Conservation (phyloP, 1,140 invertebrate genomes). For the Aphelinus atriplicis region DNA sequence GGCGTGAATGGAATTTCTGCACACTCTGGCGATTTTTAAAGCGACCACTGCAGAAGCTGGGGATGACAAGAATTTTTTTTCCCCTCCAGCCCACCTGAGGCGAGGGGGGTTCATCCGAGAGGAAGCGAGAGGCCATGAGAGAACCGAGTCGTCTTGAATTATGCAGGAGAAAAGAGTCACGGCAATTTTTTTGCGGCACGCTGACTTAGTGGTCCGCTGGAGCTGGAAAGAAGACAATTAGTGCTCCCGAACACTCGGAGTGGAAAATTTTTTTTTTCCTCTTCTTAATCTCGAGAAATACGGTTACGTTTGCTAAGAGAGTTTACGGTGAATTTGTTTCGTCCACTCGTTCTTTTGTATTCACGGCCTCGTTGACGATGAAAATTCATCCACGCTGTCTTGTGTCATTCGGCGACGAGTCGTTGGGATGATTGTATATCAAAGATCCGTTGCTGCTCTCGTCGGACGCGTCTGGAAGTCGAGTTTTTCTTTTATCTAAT, state of each 20-base stretch:
- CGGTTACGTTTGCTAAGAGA: too few relatives aligned
- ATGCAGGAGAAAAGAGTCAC: background rate
- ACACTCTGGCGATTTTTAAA: slow-evolving; percentile 23
- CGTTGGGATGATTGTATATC: too few relatives aligned
- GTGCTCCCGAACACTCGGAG: background rate
- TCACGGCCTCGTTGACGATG: too few relatives aligned
- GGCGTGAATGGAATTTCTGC: slow-evolving; percentile 24
- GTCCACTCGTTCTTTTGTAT: too few relatives aligned
- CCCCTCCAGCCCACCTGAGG: background rate
- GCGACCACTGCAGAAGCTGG: background rate
- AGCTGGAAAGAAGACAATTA: slow-evolving; percentile 22
- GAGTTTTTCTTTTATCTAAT: too few relatives aligned
- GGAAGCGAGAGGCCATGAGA: background rate
- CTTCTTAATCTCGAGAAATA: too few relatives aligned
- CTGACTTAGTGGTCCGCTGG: background rate
- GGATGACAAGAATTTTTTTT: background rate
- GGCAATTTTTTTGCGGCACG: background rate
- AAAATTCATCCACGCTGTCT: too few relatives aligned
- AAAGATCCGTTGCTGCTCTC: too few relatives aligned
- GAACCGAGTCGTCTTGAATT: slow-evolving; percentile 13
- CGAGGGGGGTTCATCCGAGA: slow-evolving; percentile 10
- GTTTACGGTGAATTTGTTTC: too few relatives aligned
- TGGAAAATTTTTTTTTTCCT: too few relatives aligned
- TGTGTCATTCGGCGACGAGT: too few relatives aligned
- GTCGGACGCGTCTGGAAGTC: too few relatives aligned